Evolutionary conservation across 2,888 invertebrate genomes (phyloP), one percentile per base, ranked within the genome.

Genomic region (Diadegma fenestrale): DNA sequence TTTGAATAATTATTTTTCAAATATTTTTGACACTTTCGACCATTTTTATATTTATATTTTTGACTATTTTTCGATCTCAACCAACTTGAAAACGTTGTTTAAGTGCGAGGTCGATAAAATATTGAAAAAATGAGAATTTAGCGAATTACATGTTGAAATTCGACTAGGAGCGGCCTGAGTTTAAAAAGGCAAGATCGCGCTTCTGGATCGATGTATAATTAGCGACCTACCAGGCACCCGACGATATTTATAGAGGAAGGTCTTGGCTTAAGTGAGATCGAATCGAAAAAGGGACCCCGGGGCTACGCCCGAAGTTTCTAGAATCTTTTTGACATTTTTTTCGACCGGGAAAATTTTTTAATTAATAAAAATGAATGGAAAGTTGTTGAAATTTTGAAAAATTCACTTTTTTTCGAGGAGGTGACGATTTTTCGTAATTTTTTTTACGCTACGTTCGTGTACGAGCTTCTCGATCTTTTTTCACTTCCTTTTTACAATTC

Each of bases 211-310:
- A 83, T 88, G 88, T 93, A 94, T 93, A 93, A 93, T 93, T 94
- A 94, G 93, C 91, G 87, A 90, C 88, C 89, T 88, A 88, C 90
- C 91, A 90, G 91, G 91, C 89, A 89, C 87, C 89, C 91, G 82
- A 87, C 88, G 87, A 89, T 92, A 92, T 92, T 92, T 91, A 89
- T 92, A 92, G 92, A 89, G 90, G 89, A 91, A 92, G 92, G 91
- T 91, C 91, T 92, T 90, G 90, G 90, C 92, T 92, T 88, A 82
- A 73, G 80, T 78, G 54, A 80, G 66, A 85, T 68, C 79, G 81
- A 80, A 76, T 76, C 33, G 61, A 33, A 37, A 26, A 72, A 82
- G 83, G 72, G 71, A 77, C 85, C 73, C 76, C 51, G 68, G 87
- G 87, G 83, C 84, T 85, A 87, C 86, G 86, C 86, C 85, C 82